Evolutionary conservation across 2,113 vertebrate genomes (phyloP), one percentile per base, ranked within the genome.

Genomic region (Siphamia tubifer): DNA sequence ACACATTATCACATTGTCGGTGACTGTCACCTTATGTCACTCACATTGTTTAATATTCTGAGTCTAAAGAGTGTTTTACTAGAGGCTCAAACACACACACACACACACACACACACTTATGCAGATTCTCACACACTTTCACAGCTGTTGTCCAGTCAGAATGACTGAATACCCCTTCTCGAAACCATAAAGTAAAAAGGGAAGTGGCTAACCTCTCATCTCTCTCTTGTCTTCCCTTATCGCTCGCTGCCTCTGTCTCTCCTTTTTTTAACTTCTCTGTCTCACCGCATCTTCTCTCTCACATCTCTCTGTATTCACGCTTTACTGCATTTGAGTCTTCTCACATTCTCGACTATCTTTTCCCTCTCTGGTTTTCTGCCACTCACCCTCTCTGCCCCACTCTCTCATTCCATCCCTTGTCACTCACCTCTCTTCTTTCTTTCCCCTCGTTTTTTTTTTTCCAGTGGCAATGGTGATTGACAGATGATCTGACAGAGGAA

Each of bases 401-500:
- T 53, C 58, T 67, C 55, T 71, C 61, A 38, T 67, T 68, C 60
- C 47, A 24, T 7, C 20, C 38, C 47, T 47, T 60, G 56, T 78
- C 78, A 78, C 72, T 89, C 85, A 82, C 47, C 53, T 45, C 56
- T 34, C 53, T 20, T 53, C 21, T 25, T 47, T 55, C 19, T 70
- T 65, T 75, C 23, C 27, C 51, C 12, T 2, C 20, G 17, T n/a
- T 10, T 28, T 56, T 32, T 57, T 60, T 77, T 43, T 65, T 67
- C 11, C 61, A 87, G 90, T 44, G 79, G 88, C 82, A 65, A 91
- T 93, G 91, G 75, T 91, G 86, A 84, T 76, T 80, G 86, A 90
- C 90, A 89, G 88, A 91, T 93, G 90, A 93, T 92, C 83, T 93
- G 89, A 90, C 80, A 74, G 53, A 82, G 81, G 83, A 87, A 88